Percentiles rank a stretch among this genome's conserved stretches.
These are phyloP conservation scores for Portunus trituberculatus DNA, from an alignment of 1,140 invertebrate genomes.

Conservation along the genomic window DNA sequence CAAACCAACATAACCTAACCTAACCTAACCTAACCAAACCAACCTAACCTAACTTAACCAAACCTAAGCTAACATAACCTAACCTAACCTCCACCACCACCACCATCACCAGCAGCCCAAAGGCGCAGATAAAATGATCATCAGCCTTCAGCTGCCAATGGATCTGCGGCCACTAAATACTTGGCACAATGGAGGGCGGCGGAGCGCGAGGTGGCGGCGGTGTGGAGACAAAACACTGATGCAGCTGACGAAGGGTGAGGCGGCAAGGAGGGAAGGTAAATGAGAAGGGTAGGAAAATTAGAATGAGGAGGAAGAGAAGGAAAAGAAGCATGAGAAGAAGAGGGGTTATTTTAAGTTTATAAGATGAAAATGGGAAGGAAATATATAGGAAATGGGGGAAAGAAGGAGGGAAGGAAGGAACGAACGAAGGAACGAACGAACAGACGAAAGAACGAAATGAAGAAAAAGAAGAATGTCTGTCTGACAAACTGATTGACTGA, in stretches of 20 bases:
- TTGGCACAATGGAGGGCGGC: background rate
- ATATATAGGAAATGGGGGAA: background rate
- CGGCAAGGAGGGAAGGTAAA: background rate
- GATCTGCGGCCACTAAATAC: background rate
- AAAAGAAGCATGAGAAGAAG: too few species aligned
- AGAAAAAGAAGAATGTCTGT: background rate
- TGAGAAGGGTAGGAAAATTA: too few species aligned
- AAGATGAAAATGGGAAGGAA: background rate
- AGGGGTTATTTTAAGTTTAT: too few species aligned
- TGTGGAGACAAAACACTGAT: background rate
- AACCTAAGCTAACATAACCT: too few species aligned
- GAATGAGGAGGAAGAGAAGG: too few species aligned
- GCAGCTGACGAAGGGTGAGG: background rate
- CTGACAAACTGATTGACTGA: background rate
- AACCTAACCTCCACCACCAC: too few species aligned
- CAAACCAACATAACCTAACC: too few species aligned
- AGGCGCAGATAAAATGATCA: too few species aligned
- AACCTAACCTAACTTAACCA: too few species aligned
- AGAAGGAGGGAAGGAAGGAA: background rate
- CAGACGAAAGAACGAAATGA: background rate
- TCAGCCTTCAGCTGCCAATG: background rate
- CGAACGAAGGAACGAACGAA: background rate
- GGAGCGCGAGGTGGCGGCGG: background rate
- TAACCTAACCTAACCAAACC: too few species aligned
- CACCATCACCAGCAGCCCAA: too few species aligned